phyloP scores from a whole-genome alignment of 2,113 vertebrate genomes.

The Agelaius phoeniceus region DNA sequence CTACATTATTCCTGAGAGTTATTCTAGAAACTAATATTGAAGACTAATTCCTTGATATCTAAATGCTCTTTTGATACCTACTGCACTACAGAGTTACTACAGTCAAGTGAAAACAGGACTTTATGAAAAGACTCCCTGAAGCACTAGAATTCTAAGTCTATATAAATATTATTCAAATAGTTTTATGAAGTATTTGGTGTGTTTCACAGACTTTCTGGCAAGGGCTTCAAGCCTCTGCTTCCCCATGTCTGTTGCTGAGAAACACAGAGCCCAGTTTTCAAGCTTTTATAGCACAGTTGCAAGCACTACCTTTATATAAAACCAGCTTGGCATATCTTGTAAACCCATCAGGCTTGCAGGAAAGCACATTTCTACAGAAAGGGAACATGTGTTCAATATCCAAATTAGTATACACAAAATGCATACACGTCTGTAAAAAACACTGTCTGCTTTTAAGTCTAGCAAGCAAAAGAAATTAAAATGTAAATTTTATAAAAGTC shows the following conservation, averaged over 20 bases:
- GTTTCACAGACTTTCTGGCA: neutral
- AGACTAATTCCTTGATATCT: neutral
- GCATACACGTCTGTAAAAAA: neutral
- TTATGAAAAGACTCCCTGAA: slow-evolving; percentile 1
- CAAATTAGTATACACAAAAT: neutral
- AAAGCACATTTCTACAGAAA: neutral
- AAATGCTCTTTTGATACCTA: neutral
- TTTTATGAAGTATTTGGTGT: neutral
- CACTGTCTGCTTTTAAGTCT: neutral
- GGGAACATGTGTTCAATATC: neutral
- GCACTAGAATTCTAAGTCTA: neutral
- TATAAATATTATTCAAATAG: neutral
- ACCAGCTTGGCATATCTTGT: neutral
- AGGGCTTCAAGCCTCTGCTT: neutral
- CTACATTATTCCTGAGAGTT: neutral
- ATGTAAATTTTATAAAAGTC: neutral
- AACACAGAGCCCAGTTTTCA: slow-evolving; percentile 10
- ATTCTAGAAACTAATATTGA: neutral
- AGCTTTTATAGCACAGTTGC: neutral
- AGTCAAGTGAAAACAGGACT: neutral
- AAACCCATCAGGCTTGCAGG: neutral
- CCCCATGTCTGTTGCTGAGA: neutral
- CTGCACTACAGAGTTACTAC: neutral
- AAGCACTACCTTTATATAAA: neutral
- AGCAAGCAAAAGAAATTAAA: neutral